Base-by-base conservation (phyloP, 1,140 invertebrate species). In the Eriosoma lanigerum region DNA sequence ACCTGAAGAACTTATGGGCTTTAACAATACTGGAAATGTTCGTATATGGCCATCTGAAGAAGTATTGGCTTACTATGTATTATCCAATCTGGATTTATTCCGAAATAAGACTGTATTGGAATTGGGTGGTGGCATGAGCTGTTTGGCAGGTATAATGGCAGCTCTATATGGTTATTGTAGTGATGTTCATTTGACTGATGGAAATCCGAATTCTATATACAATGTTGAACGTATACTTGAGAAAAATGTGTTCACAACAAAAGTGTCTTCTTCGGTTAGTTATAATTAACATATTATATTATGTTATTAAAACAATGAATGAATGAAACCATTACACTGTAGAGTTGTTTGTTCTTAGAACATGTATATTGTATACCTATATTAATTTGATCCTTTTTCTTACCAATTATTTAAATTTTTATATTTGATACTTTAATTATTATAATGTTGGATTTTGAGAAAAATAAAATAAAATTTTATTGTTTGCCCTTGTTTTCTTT, bases 21-120 rank as follows among this genome's bases (percentile, higher is more conserved):
- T 95, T 86, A 95, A 96, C 85, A 95, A 95, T 83, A 96, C 94
- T 1, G 94, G 94, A n/a, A 96, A 95, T 86, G 90, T 96, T 4
- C 94, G 93, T 87, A 90, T 96, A 3, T 96, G 94, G 94, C 94
- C 94, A 13, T 94, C 94, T 6, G 94, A 96, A 86, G 94, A 95
- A 86, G 91, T 94, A 12, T 85, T 96, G 38, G 89, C 92, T 3
- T 92, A 92, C 83, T 92, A 93, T 85, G 88, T 91, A 81, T 86
- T 94, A 50, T 88, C 89, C 82, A 92, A 95, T 85, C 85, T 88
- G 54, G 82, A 88, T 5, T 85, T 90, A 24, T 94, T 94, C 84
- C 85, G 88, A 4, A 87, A 88, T 81, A 91, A 91, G 84, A 88
- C 86, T 82, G 89, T 95, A 4, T 86, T 94, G 83, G 94, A 95